Evolutionary conservation across 2,113 vertebrate genomes (phyloP).

Genomic region (Peromyscus californicus): DNA sequence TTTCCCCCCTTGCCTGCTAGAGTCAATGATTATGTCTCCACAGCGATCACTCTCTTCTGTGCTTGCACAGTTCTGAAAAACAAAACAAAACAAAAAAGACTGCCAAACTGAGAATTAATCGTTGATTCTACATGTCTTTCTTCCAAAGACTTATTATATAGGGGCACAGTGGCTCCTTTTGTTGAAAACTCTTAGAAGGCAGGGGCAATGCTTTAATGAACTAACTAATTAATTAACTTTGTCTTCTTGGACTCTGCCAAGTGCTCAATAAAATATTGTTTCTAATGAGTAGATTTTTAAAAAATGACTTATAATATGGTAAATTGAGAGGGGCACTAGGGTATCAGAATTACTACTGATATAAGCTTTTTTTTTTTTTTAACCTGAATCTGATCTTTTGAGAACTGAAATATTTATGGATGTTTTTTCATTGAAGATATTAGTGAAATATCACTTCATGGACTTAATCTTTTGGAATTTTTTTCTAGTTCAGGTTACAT

Average conservation of each 20-base stretch:
- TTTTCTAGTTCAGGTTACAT: background rate
- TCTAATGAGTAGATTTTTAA: slow-evolving; percentile 36
- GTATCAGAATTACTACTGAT: slow-evolving; percentile 35
- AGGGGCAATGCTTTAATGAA: slow-evolving; percentile 39
- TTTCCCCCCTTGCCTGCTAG: background rate
- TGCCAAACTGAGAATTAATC: slow-evolving; percentile 63
- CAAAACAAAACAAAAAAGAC: background rate
- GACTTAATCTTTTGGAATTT: background rate
- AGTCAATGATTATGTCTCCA: background rate
- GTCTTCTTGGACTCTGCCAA: background rate
- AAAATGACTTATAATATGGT: slow-evolving; percentile 45
- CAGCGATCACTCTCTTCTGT: background rate
- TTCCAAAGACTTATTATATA: slow-evolving; percentile 22
- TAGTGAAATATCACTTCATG: slow-evolving; percentile 26
- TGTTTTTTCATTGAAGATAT: background rate
- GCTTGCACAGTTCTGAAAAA: background rate
- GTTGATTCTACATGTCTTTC: slow-evolving; percentile 35
- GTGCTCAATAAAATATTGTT: slow-evolving; percentile 26
- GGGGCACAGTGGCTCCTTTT: background rate
- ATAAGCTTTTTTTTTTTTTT: slow-evolving; percentile 25
- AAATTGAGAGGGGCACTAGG: background rate
- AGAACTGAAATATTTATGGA: slow-evolving; percentile 14
- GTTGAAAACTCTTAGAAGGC: slow-evolving; percentile 33
- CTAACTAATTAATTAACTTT: slow-evolving; percentile 13
- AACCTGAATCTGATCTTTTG: slow-evolving; percentile 21